phyloP scores from a whole-genome alignment of 2,888 invertebrate species.

The Mythimna albipuncta region DNA sequence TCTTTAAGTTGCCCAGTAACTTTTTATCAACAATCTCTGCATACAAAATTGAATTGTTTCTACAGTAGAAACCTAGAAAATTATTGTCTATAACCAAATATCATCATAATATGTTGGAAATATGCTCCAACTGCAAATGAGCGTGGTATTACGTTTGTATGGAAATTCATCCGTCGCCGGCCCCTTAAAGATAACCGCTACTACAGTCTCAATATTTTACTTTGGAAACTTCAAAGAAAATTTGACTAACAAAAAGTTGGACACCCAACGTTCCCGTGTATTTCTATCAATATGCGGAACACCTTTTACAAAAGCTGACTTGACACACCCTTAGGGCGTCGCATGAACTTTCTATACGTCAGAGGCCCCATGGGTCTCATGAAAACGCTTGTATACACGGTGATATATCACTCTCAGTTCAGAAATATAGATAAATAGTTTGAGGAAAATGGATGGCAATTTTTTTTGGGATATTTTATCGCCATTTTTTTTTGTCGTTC shows the following conservation, averaged over 20 bases:
- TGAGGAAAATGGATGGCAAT: constrained; percentile 18
- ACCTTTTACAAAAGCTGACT: constrained; percentile 40
- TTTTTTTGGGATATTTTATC: not conserved
- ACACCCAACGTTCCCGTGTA: constrained; percentile 2
- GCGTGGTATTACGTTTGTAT: too few species aligned
- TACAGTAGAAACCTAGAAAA: too few species aligned
- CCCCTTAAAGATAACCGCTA: too few species aligned
- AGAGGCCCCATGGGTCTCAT: constrained; percentile 62
- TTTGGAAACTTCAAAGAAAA: not conserved
- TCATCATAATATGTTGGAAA: too few species aligned
- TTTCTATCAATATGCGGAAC: constrained; percentile 15
- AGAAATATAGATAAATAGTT: constrained; percentile 27
- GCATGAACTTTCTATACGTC: constrained; percentile 71
- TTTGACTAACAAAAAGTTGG: not conserved
- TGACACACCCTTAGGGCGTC: constrained; percentile 61
- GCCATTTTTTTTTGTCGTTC: not conserved
- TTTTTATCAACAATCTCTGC: too few species aligned
- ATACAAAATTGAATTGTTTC: too few species aligned
- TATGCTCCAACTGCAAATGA: too few species aligned
- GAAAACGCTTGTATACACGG: constrained; percentile 42
- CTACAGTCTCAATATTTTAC: not conserved
- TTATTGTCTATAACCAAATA: too few species aligned
- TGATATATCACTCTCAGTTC: constrained; percentile 32
- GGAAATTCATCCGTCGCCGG: too few species aligned
- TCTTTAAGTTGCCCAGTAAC: too few species aligned